These are phyloP conservation scores for Keiferia lycopersicella DNA, from an alignment of 2,888 invertebrate species.

Conservation along the genomic window DNA sequence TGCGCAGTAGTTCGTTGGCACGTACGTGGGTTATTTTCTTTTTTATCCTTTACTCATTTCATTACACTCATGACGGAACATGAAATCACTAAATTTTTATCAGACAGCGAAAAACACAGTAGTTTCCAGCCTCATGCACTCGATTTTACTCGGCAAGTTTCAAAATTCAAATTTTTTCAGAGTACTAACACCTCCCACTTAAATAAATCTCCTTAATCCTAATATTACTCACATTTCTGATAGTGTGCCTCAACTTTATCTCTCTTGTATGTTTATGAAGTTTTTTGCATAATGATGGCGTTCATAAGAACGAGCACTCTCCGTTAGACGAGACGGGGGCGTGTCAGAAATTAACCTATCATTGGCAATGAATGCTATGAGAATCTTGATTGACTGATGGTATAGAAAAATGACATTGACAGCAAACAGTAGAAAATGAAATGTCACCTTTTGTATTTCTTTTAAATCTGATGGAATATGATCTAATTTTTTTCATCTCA, in stretches of 20 bases:
- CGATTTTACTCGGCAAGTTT: too few species aligned
- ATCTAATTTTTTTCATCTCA: too few species aligned
- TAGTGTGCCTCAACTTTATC: background rate
- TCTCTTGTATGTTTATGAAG: slow-evolving; percentile 22
- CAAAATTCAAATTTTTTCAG: too few species aligned
- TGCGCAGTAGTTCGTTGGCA: background rate
- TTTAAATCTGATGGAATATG: background rate
- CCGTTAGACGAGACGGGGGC: slow-evolving; percentile 16
- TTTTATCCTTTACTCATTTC: slow-evolving; percentile 11
- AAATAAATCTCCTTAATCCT: too few species aligned
- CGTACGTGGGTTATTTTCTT: slow-evolving; percentile 2
- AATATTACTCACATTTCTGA: too few species aligned
- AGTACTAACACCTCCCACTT: too few species aligned
- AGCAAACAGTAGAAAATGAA: background rate
- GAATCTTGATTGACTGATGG: background rate
- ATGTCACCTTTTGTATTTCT: background rate
- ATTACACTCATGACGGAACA: background rate
- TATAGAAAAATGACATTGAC: background rate
- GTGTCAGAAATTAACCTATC: slow-evolving; percentile 21
- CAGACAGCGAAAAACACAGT: background rate
- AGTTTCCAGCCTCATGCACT: too few species aligned
- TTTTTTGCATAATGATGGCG: slow-evolving; percentile 34
- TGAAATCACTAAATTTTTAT: background rate
- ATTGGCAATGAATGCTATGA: slow-evolving; percentile 1
- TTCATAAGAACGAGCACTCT: slow-evolving; percentile 15